phyloP scores from a whole-genome alignment of 2,888 invertebrate species.

The Drosophila cognata region DNA sequence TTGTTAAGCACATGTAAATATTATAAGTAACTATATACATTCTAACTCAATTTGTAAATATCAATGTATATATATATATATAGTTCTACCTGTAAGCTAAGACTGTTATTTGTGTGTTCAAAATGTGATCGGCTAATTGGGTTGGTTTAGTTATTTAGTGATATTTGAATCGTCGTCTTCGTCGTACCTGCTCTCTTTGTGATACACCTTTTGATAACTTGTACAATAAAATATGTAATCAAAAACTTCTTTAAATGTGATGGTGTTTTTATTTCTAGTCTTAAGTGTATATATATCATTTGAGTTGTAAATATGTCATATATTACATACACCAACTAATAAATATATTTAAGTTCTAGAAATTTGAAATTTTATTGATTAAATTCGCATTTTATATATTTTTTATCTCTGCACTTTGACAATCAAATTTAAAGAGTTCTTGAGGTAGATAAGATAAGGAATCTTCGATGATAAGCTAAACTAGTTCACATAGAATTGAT shows the following conservation, averaged over 20 bases:
- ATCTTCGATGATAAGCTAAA: neutral
- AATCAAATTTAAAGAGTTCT: neutral
- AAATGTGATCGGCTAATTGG: slow-evolving; percentile 54
- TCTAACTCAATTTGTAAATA: slow-evolving; percentile 31
- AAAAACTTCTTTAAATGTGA: slow-evolving; percentile 31
- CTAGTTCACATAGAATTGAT: neutral
- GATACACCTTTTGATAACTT: slow-evolving; percentile 58
- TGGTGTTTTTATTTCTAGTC: slow-evolving; percentile 44
- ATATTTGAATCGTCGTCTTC: slow-evolving; percentile 34
- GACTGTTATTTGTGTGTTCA: slow-evolving; percentile 47
- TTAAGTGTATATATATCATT: neutral
- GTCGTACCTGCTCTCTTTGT: slow-evolving; percentile 44
- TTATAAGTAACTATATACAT: slow-evolving; percentile 13
- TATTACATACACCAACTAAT: neutral
- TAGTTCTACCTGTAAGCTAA: slow-evolving; percentile 26
- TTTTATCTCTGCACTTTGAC: neutral
- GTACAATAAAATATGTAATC: slow-evolving; percentile 55
- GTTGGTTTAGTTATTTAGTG: slow-evolving; percentile 26
- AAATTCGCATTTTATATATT: neutral
- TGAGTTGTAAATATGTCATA: neutral
- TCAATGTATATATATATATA: slow-evolving; percentile 13
- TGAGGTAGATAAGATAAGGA: neutral
- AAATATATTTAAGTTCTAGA: neutral
- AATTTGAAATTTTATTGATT: neutral
- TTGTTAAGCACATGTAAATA: slow-evolving; percentile 44